phyloP scores from a whole-genome alignment of 2,113 vertebrate species.

The Uropsilus gracilis region DNA sequence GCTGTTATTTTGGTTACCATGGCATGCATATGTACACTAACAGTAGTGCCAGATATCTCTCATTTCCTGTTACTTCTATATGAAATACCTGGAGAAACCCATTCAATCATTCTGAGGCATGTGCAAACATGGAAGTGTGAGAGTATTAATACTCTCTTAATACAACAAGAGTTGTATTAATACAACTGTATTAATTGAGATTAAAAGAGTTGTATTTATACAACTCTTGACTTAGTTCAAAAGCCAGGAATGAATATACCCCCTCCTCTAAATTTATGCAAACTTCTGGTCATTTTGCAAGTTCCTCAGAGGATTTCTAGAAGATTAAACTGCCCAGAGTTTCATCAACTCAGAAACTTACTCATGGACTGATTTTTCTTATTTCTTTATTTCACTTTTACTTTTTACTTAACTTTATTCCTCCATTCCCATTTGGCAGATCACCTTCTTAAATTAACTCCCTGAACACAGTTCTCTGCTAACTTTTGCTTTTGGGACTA shows the following conservation, averaged over 20 bases:
- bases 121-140: not conserved
- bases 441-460: not conserved
- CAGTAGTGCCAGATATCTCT: not conserved
- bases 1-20: not conserved
- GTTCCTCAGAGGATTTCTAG: not conserved
- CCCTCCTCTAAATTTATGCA: not conserved
- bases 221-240: not conserved
- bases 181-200: too few relatives aligned
- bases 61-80: not conserved
- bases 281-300: not conserved
- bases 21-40: not conserved
- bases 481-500: not conserved
- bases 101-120: not conserved
- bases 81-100: not conserved
- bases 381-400: conserved; percentile 2
- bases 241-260: not conserved
- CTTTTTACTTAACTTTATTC: not conserved
- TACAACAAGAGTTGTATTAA: too few relatives aligned
- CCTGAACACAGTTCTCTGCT: not conserved
- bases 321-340: not conserved
- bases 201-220: too few relatives aligned
- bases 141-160: not conserved
- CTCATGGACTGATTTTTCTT: not conserved
- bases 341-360: not conserved
- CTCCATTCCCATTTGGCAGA: not conserved